Evolutionary conservation across 2,113 vertebrate species (phyloP), one percentile per base, ranked within the genome.

Genomic region (Apistogramma diplotaenia): DNA sequence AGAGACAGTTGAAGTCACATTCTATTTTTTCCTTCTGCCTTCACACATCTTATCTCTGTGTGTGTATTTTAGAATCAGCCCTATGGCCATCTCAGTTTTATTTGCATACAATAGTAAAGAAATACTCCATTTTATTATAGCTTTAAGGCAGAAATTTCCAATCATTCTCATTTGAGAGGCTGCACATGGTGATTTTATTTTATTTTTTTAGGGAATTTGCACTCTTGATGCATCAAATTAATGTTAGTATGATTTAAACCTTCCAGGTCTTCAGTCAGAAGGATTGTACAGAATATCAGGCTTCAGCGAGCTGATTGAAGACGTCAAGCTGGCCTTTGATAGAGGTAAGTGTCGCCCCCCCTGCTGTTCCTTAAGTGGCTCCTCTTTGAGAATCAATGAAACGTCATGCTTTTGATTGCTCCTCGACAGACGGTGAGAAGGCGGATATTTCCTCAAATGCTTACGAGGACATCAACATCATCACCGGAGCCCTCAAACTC

Each of bases 401-500:
- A 51, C 51, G 65, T 70, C 43, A 31, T n/a, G 46, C 6, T 3
- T 25, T n/a, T 8, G 3, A 4, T 70, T 29, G 8, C 25, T 37
- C 29, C 9, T 29, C 59, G 6, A 1, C 88, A 99, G 98, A 99
- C 77, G 98, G 98, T 74, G 98, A 99, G 89, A 99, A 98, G 90
- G 98, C 97, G 19, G 98, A 99, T 86, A 99, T 99, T 93, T 99
- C 98, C 77, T 95, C 97, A 65, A 98, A 96, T 85, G 94, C 96
- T 88, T 99, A 99, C 90, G 98, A 99, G 95, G 98, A 99, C 94
- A 99, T 99, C 93, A 99, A 99, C 95, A 97, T 99, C 93, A 99
- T 99, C 96, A 97, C 97, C 5, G 98, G 98, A 79, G 98, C 98
- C 58, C 97, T 99, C 91, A 99, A 99, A 93, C 96, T 99, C 74